A percentile compares a stretch with the other conserved stretches of the same genome.
Evolutionary conservation across 2,888 invertebrate species (phyloP).

Genomic region (Cinara cedri): DNA sequence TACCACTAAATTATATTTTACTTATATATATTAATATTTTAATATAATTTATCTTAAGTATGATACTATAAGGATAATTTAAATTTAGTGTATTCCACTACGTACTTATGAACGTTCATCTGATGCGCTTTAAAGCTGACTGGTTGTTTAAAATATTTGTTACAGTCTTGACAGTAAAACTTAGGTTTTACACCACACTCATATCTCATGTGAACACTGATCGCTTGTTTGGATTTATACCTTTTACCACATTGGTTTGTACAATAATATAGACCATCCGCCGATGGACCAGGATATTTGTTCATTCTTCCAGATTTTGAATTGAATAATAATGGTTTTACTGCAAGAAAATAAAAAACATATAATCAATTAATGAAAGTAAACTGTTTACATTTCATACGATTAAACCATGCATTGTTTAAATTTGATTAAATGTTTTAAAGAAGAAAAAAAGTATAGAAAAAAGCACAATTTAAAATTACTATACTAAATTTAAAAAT

Average conservation of each 20-base stretch:
- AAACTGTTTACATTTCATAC: not conserved
- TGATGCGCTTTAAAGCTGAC: conserved; percentile 54
- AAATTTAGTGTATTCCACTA: conserved; percentile 20
- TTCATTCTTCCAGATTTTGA: conserved; percentile 54
- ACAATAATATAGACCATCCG: conserved; percentile 55
- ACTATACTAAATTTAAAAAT: not conserved
- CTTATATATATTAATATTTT: not conserved
- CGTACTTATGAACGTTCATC: conserved; percentile 51
- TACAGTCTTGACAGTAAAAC: conserved; percentile 60
- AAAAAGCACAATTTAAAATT: conserved; percentile 8
- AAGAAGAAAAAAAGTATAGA: conserved; percentile 15
- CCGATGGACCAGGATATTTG: conserved; percentile 51
- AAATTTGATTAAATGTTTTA: not conserved
- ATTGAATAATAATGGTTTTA: conserved; percentile 34
- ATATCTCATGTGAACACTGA: conserved; percentile 55
- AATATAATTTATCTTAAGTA: not conserved
- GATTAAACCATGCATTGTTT: conserved; percentile 28
- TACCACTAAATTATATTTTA: too few relatives aligned
- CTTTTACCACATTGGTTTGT: conserved; percentile 58
- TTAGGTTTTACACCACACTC: conserved; percentile 59
- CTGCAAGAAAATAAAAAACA: conserved; percentile 21
- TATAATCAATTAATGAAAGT: not conserved
- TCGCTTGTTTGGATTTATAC: conserved; percentile 53
- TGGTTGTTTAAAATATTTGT: conserved; percentile 53
- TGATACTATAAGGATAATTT: conserved; percentile 7